A percentile compares a stretch with the other conserved stretches of the same genome.
Conservation (phyloP, 2,113 vertebrate genomes). For the Zosterops pallidus region DNA sequence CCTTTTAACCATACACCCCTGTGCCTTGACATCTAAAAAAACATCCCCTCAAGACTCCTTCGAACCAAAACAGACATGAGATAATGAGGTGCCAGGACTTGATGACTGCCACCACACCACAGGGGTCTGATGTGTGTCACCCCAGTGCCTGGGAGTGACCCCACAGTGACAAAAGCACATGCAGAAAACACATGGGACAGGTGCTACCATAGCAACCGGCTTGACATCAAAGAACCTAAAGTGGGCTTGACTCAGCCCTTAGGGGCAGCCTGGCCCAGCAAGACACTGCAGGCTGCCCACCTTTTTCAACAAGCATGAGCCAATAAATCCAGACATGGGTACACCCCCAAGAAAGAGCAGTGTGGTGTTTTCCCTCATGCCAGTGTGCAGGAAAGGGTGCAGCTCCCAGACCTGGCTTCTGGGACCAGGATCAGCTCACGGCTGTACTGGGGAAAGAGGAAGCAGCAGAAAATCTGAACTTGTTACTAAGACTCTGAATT, state of each 20-base stretch:
- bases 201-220: background rate
- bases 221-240: background rate
- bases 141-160: background rate
- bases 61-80: background rate
- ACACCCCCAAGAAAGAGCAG: background rate
- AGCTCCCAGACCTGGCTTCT: background rate
- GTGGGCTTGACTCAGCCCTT: background rate
- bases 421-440: rapidly evolving
- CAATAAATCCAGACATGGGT: background rate
- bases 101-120: background rate
- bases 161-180: background rate
- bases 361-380: background rate
- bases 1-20: background rate
- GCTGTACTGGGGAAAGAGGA: background rate
- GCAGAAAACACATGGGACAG: background rate
- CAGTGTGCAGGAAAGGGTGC: background rate
- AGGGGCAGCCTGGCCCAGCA: background rate
- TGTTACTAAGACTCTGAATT: background rate
- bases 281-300: background rate
- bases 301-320: background rate
- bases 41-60: background rate
- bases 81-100: background rate
- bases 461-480: background rate
- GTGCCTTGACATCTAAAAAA: background rate
- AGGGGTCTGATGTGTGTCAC: background rate